Evolutionary conservation across 2,888 invertebrate genomes (phyloP).

Genomic region (Cabera pusaria): DNA sequence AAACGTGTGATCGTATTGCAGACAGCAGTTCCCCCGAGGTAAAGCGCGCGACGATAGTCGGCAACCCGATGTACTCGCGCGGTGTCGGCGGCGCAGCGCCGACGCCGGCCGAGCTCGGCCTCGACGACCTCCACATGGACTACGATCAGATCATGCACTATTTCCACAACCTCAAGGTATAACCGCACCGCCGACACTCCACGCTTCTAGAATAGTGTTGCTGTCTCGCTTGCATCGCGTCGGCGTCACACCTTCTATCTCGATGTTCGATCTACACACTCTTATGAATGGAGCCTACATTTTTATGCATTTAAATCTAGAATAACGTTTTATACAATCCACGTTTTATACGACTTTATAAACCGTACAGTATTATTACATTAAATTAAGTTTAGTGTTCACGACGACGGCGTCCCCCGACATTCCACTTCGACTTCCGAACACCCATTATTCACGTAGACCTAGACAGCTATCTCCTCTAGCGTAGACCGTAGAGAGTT

Average conservation of each 20-base stretch:
- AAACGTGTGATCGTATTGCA: conserved; percentile 30
- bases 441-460: conserved; percentile 61
- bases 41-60: conserved; percentile 93
- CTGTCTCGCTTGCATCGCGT: conserved; percentile 67
- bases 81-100: conserved; percentile 59
- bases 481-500: conserved; percentile 58
- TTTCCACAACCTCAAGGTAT: conserved; percentile 98
- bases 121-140: conserved; percentile 96
- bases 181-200: conserved; percentile 59
- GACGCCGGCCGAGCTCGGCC: conserved; percentile 83
- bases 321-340: conserved; percentile 68
- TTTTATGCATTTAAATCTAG: conserved; percentile 74
- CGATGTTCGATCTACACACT: conserved; percentile 67
- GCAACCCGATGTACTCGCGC: conserved; percentile 94
- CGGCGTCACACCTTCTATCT: conserved; percentile 43
- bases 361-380: conserved; percentile 71
- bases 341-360: conserved; percentile 70
- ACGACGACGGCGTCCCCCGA: conserved; percentile 46
- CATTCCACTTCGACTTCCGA: conserved; percentile 51
- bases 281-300: conserved; percentile 79
- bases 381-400: conserved; percentile 51
- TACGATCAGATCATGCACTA: conserved; percentile 99
- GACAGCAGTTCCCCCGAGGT: conserved; percentile 84
- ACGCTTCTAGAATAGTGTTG: conserved; percentile 78
- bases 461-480: conserved; percentile 61